Conservation (phyloP, 2,113 vertebrate species). For the Sitta europaea region DNA sequence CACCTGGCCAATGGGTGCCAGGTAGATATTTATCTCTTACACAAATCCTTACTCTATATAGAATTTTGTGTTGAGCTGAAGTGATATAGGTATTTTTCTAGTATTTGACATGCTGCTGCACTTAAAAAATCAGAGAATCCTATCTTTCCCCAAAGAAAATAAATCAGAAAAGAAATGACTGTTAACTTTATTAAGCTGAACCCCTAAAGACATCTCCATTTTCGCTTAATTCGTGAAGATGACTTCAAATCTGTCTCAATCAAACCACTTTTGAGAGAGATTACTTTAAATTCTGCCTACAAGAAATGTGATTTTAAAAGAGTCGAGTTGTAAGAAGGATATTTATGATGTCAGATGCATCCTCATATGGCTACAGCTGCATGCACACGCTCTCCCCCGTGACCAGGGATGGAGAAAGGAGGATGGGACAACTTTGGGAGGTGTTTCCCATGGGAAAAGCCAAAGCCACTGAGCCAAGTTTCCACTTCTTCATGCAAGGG, state of each 20-base stretch:
- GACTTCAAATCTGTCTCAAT: background rate
- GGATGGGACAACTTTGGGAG: background rate
- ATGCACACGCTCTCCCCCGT: accelerated
- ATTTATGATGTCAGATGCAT: background rate
- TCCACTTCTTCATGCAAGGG: background rate
- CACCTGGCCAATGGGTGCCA: accelerated
- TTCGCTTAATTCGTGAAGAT: background rate
- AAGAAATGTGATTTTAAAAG: background rate
- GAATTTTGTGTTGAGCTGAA: background rate
- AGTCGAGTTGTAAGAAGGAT: accelerated
- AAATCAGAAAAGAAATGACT: background rate
- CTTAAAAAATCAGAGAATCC: background rate
- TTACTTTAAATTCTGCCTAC: accelerated
- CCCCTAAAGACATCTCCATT: accelerated
- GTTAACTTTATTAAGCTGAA: background rate
- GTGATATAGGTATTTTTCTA: background rate
- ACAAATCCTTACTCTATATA: background rate
- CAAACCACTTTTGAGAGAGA: background rate
- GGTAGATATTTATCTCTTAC: accelerated
- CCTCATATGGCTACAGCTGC: background rate
- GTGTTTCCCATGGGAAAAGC: conserved; percentile 20
- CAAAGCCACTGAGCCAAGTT: background rate
- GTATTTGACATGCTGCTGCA: background rate
- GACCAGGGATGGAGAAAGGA: background rate
- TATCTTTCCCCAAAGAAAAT: background rate